These are phyloP conservation scores for Geopemphigus sp. DNA, from an alignment of 1,140 invertebrate species.

Conservation along the genomic window DNA sequence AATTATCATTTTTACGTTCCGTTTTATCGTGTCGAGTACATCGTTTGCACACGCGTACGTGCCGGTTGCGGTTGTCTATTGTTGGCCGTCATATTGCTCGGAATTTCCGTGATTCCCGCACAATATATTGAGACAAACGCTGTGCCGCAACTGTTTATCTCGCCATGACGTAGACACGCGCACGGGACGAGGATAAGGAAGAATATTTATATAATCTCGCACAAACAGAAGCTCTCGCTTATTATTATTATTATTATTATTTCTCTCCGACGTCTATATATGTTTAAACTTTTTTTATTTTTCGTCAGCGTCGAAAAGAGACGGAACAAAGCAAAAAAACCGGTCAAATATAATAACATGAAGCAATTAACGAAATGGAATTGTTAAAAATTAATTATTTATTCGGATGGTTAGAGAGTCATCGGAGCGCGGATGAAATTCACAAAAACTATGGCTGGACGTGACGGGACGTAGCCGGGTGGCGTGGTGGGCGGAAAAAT, in stretches of 20 bases:
- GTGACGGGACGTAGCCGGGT: background rate
- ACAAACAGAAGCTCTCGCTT: conserved; percentile 5
- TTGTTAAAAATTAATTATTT: conserved; percentile 48
- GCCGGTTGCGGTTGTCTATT: too few relatives aligned
- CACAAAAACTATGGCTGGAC: background rate
- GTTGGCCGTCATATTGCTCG: too few relatives aligned
- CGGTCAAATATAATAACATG: conserved; percentile 37
- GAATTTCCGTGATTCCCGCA: too few relatives aligned
- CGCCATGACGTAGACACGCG: too few relatives aligned
- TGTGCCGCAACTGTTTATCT: too few relatives aligned
- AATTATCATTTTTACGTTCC: background rate
- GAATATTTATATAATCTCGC: conserved; percentile 10
- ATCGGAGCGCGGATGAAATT: conserved; percentile 20
- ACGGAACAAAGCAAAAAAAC: background rate
- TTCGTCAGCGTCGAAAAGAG: background rate
- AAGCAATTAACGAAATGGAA: conserved; percentile 47
- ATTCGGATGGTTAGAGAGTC: conserved; percentile 34
- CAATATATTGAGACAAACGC: too few relatives aligned
- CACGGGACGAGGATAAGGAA: background rate
- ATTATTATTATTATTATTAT: background rate
- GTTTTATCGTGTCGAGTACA: too few relatives aligned
- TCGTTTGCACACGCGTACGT: too few relatives aligned
- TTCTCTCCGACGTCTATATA: conserved; percentile 1
- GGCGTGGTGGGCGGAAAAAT: background rate
- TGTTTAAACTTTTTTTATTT: background rate